phyloP scores from a whole-genome alignment of 2,888 invertebrate species.

The Drosophila silvestris region DNA sequence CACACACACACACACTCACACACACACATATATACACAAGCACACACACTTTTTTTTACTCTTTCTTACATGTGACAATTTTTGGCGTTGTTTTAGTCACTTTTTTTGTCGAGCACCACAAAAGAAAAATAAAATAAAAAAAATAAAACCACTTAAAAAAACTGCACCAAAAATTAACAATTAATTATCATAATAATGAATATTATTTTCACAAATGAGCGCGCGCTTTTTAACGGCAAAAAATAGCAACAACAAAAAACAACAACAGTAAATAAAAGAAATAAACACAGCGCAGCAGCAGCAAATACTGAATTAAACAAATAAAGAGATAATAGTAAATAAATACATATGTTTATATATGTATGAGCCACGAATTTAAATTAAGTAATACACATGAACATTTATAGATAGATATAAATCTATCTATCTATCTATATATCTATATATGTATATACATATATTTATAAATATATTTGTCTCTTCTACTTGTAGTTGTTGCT shows the following conservation, averaged over 20 bases:
- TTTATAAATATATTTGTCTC: slow-evolving; percentile 17
- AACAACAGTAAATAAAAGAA: slow-evolving; percentile 19
- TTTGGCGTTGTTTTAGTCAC: slow-evolving; percentile 26
- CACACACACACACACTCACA: slow-evolving; percentile 47
- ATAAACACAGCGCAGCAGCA: slow-evolving; percentile 41
- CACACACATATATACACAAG: slow-evolving; percentile 3
- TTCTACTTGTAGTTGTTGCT: slow-evolving; percentile 11
- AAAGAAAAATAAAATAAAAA: slow-evolving; percentile 3
- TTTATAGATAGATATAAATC: slow-evolving; percentile 1
- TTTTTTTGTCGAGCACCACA: slow-evolving; percentile 20
- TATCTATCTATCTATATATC: slow-evolving; percentile 1
- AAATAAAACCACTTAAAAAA: slow-evolving; percentile 24
- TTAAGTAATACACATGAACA: slow-evolving; percentile 36
- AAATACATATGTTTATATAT: slow-evolving; percentile 7
- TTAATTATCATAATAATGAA: slow-evolving; percentile 1
- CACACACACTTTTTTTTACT: slow-evolving; percentile 6
- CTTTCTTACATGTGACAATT: slow-evolving; percentile 17
- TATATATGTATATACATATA: slow-evolving; percentile 3
- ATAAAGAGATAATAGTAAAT: slow-evolving; percentile 5
- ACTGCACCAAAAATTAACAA: slow-evolving; percentile 6
- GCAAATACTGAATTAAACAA: slow-evolving; percentile 40
- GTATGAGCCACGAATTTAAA: slow-evolving; percentile 36
- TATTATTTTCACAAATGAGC: slow-evolving; percentile 35
- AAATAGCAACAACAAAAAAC: slow-evolving; percentile 3
- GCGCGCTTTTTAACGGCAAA: slow-evolving; percentile 36